Conservation (phyloP, 2,113 vertebrate species). For the Piliocolobus tephrosceles region DNA sequence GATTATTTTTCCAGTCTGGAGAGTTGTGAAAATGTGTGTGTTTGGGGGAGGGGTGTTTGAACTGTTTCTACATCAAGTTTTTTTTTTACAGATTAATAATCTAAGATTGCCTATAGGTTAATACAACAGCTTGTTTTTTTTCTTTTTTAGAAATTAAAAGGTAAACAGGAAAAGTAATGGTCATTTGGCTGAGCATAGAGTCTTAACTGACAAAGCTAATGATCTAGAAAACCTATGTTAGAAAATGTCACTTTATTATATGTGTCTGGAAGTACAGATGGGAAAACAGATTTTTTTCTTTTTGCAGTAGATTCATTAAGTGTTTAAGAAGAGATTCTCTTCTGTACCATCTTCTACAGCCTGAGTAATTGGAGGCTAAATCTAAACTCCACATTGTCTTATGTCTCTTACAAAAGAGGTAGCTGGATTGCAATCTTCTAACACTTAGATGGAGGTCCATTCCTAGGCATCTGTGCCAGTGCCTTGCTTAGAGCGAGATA, state of each 20-base stretch:
- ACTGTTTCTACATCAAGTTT: background rate
- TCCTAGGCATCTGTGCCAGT: background rate
- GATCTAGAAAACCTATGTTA: slow-evolving; percentile 68
- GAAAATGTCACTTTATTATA: slow-evolving; percentile 69
- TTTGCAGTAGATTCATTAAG: slow-evolving; percentile 70
- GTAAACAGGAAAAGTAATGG: slow-evolving; percentile 40
- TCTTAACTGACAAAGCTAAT: slow-evolving; percentile 68
- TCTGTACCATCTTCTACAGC: slow-evolving; percentile 15
- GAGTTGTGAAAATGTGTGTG: background rate
- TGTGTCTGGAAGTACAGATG: slow-evolving; percentile 72
- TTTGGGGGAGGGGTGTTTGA: background rate
- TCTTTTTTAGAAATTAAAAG: slow-evolving; percentile 25
- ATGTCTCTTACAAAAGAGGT: background rate
- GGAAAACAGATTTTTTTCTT: slow-evolving; percentile 72
- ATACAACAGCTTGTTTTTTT: background rate
- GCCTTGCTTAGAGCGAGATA: no score
- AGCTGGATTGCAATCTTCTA: background rate
- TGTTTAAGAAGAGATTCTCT: slow-evolving; percentile 50
- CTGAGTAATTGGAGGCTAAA: background rate
- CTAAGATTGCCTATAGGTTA: slow-evolving; percentile 48
- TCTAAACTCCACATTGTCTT: background rate
- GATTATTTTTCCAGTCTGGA: background rate
- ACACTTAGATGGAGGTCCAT: background rate
- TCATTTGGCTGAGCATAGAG: slow-evolving; percentile 54
- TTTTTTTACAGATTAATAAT: slow-evolving; percentile 2